Percentiles rank a stretch among this genome's conserved stretches.
These are phyloP conservation scores for Holothuria glaberrima DNA, from an alignment of 35 echinoderm and acorn worm species.

Conservation along the genomic window DNA sequence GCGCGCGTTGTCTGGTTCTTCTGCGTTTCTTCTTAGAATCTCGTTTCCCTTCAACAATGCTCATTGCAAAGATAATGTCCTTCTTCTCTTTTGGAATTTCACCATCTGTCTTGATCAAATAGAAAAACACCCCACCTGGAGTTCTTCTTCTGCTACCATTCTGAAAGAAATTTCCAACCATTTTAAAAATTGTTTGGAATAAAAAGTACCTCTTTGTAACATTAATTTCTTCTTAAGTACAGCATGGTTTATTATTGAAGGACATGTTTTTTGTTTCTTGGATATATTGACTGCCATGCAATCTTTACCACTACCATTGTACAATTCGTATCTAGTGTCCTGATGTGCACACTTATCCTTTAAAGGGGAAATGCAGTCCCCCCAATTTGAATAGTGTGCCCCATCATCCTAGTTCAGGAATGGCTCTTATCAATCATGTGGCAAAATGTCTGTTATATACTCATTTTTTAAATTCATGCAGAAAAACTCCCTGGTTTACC, in stretches of 20 bases:
- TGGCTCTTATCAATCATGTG: too few species aligned
- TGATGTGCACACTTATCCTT: too few species aligned
- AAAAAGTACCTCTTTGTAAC: background rate
- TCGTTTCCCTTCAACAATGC: conserved; percentile 25
- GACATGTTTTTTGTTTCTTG: background rate
- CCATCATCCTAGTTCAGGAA: too few species aligned
- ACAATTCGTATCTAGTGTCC: too few species aligned
- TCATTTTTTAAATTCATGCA: too few species aligned
- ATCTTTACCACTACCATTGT: background rate
- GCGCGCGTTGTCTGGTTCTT: conserved; percentile 33
- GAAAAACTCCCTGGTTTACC: too few species aligned
- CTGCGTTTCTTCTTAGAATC: conserved; percentile 67
- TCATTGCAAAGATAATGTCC: conserved; percentile 65
- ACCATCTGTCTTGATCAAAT: conserved; percentile 70
- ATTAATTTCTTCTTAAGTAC: too few species aligned
- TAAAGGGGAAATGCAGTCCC: too few species aligned
- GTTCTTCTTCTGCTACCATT: conserved; percentile 75
- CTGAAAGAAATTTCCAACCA: conserved; percentile 46
- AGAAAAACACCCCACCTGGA: conserved; percentile 88
- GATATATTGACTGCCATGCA: background rate
- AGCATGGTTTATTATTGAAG: too few species aligned
- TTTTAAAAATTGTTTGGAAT: background rate
- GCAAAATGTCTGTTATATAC: too few species aligned
- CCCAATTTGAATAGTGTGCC: too few species aligned
- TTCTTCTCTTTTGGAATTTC: conserved; percentile 66